Evolutionary conservation across 1,140 invertebrate genomes (phyloP).

Genomic region (Globodera rostochiensis): DNA sequence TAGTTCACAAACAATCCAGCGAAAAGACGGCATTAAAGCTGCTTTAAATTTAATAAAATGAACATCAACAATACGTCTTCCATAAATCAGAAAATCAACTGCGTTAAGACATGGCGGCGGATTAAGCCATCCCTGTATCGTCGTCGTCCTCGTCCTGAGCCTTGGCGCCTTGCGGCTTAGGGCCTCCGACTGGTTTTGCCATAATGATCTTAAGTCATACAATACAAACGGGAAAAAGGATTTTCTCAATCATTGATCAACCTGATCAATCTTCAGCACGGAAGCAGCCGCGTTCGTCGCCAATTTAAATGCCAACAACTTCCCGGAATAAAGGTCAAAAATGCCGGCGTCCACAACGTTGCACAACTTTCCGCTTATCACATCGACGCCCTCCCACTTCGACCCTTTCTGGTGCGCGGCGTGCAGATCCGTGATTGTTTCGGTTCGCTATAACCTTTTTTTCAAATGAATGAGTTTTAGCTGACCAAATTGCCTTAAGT

Average conservation of each 20-base stretch:
- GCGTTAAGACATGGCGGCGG: neutral
- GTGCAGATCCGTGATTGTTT: constrained; percentile 86
- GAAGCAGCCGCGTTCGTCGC: constrained; percentile 88
- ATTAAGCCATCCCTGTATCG: constrained; percentile 60
- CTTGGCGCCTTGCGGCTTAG: constrained; percentile 55
- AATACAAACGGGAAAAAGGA: constrained; percentile 3
- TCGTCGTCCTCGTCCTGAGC: constrained; percentile 64
- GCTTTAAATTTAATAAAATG: neutral
- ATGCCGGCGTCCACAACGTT: constrained; percentile 79
- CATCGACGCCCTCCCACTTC: constrained; percentile 82
- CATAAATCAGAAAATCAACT: constrained; percentile 2
- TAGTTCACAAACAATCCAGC: neutral
- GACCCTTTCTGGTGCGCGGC: constrained; percentile 87
- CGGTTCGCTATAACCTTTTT: constrained; percentile 71
- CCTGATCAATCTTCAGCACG: constrained; percentile 87
- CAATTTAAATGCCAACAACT: constrained; percentile 92
- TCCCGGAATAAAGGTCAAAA: constrained; percentile 82
- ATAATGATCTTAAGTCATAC: constrained; percentile 55
- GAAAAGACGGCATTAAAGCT: neutral
- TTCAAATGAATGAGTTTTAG: neutral
- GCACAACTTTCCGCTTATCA: constrained; percentile 75
- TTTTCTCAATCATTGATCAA: constrained; percentile 8
- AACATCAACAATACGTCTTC: neutral
- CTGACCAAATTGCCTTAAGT: constrained; percentile 70
- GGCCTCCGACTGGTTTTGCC: constrained; percentile 63